A percentile compares a stretch with the other conserved stretches of the same genome.
phyloP scores from a whole-genome alignment of 2,113 vertebrate genomes.

The Charadrius vociferus region DNA sequence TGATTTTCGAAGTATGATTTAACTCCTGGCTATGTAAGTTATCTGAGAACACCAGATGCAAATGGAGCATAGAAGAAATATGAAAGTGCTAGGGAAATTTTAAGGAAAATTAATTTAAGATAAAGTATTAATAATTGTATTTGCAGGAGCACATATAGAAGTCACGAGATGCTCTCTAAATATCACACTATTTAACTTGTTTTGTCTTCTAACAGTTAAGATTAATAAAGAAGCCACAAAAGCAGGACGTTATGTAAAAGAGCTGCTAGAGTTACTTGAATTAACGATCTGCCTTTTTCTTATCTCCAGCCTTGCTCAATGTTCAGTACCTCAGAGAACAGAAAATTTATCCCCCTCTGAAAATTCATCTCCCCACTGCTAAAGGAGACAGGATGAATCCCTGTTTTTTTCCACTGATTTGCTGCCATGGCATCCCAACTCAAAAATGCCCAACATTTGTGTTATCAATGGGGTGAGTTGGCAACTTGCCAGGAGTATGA shows the following conservation, averaged over 20 bases:
- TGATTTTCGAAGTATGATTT: constrained; percentile 3
- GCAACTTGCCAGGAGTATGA: neutral
- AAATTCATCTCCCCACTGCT: neutral
- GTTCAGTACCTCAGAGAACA: neutral
- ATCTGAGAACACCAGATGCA: neutral
- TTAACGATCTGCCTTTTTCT: neutral
- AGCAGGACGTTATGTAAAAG: neutral
- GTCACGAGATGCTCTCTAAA: neutral
- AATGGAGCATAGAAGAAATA: neutral
- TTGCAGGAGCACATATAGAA: neutral
- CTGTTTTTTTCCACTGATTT: neutral
- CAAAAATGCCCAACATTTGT: neutral
- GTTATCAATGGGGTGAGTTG: neutral
- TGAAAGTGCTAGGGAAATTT: neutral
- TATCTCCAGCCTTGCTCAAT: neutral
- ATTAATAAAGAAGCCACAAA: constrained; percentile 26
- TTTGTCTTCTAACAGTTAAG: constrained; percentile 32
- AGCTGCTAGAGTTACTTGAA: constrained; percentile 9
- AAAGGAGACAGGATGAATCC: neutral
- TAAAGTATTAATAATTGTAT: neutral
- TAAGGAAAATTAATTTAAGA: neutral
- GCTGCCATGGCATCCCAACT: neutral
- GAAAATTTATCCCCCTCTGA: neutral
- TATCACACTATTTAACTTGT: neutral
- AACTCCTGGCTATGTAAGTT: neutral